These are phyloP conservation scores for Erebia palarica DNA, from an alignment of 2,888 invertebrate species.

Conservation along the genomic window DNA sequence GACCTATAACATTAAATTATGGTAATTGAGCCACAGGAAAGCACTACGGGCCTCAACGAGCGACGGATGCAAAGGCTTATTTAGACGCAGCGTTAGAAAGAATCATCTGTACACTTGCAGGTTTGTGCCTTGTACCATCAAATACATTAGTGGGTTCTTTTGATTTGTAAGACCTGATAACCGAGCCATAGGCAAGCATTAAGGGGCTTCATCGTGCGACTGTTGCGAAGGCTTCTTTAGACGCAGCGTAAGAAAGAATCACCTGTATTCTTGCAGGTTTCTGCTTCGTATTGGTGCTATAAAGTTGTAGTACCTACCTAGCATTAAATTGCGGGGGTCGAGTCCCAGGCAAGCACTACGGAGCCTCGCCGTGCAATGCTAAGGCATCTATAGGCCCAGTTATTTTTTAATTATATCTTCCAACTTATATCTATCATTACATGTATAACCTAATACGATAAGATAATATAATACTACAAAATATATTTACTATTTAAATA, in stretches of 20 bases:
- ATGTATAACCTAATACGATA: no score
- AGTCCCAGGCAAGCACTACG: conserved; percentile 98
- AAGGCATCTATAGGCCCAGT: no score
- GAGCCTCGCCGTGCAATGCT: conserved; percentile 98
- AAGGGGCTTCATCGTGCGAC: conserved; percentile 97
- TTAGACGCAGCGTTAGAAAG: conserved; percentile 94
- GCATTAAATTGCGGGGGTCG: conserved; percentile 90
- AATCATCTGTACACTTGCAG: conserved; percentile 97
- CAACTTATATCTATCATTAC: no score
- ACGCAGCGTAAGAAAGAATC: conserved; percentile 95
- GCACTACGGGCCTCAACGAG: no score
- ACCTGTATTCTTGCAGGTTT: conserved; percentile 92
- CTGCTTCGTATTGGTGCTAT: background rate
- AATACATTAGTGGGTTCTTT: background rate
- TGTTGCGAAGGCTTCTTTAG: conserved; percentile 98
- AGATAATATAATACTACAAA: no score
- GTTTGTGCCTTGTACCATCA: conserved; percentile 50
- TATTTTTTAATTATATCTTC: no score
- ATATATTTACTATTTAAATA: no score
- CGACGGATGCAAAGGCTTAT: no score
- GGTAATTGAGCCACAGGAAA: no score
- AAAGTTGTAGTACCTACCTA: background rate
- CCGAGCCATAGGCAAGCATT: conserved; percentile 87
- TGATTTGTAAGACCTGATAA: conserved; percentile 84
- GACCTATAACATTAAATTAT: no score